Percentiles rank a stretch among this genome's conserved stretches.
These are phyloP conservation scores for Tenrec ecaudatus DNA, from an alignment of 2,113 vertebrate genomes.

Conservation along the genomic window DNA sequence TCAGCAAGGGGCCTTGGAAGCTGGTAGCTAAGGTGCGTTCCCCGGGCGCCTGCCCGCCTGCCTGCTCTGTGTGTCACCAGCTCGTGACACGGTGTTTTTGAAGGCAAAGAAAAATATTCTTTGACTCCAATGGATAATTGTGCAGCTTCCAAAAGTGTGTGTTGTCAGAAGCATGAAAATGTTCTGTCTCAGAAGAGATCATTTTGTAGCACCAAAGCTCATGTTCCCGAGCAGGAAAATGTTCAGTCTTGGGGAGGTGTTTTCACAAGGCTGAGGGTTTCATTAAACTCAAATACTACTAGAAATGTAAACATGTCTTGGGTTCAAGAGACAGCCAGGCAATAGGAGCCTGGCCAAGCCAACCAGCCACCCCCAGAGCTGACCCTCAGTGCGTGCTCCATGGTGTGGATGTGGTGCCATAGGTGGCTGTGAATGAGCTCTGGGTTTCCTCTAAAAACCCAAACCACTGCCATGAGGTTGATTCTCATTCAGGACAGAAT, in stretches of 20 bases:
- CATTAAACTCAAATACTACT: constrained; percentile 6
- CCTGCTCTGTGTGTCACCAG: neutral
- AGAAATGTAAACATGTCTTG: neutral
- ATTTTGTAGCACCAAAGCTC: constrained; percentile 1
- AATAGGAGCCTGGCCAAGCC: neutral
- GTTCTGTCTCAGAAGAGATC: neutral
- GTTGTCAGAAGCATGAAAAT: neutral
- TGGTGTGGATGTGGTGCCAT: neutral
- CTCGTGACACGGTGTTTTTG: neutral
- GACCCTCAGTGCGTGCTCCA: fast-evolving
- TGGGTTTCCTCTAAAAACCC: too few species aligned
- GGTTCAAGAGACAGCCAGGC: fast-evolving
- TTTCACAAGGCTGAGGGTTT: neutral
- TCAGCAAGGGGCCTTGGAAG: too few species aligned
- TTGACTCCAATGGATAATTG: constrained; percentile 2
- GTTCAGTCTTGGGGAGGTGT: neutral
- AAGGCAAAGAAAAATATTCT: neutral
- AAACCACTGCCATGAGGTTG: too few species aligned
- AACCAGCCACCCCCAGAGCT: neutral
- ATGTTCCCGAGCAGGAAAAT: neutral
- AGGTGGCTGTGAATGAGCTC: neutral
- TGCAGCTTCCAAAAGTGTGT: neutral
- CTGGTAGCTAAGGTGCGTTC: neutral
- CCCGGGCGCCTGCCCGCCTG: neutral
- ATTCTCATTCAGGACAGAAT: too few species aligned